Base-by-base conservation (phyloP, 1,140 invertebrate species). In the Nebria ingens region DNA sequence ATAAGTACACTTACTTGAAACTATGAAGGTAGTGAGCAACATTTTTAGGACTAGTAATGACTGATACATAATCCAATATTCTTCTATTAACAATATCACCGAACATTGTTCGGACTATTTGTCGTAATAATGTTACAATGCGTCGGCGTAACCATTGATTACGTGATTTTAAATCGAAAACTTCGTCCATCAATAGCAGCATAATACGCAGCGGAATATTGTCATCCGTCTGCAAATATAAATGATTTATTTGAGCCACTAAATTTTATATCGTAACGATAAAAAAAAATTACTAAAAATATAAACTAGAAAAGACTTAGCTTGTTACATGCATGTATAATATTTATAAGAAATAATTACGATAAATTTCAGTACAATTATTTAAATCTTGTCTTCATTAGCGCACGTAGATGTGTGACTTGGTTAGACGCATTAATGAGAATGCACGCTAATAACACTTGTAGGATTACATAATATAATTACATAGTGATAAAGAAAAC, bases 21-120 rank as follows among this genome's bases (percentile, higher is more conserved):
- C 84, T 76, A 68, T 84, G 83, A 55, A 97, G 77, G 73, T 93
- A 94, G 61, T 90, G 87, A 2, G 91, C 88, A 55, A 96, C 85
- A 70, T 92, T 91, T 56, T 89, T 84, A 19, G 92, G 89, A 63
- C 89, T 91, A 0, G 92, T 95, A 59, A 93, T 74, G 58, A 82
- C 82, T n/a, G 90, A 86, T 3, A 97, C 92, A 65, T 90, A 87
- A 64, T 96, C 92, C 15, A 95, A 77, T 60, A 98, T 95, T 71
- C 90, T 84, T 63, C 89, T 76, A 72, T 93, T 93, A 17, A 93
- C 86, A 61, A 88, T 88, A 64, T 91, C 87, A 13, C 89, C 88
- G 68, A 89, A 85, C 76, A 89, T 87, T 12, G 86, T 85, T 45
- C 89, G 81, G 57, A 92, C 83, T 17, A 84, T 81, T 70, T 92